These are phyloP conservation scores for Adineta ricciae DNA, from an alignment of 2,888 invertebrate species.

Conservation along the genomic window DNA sequence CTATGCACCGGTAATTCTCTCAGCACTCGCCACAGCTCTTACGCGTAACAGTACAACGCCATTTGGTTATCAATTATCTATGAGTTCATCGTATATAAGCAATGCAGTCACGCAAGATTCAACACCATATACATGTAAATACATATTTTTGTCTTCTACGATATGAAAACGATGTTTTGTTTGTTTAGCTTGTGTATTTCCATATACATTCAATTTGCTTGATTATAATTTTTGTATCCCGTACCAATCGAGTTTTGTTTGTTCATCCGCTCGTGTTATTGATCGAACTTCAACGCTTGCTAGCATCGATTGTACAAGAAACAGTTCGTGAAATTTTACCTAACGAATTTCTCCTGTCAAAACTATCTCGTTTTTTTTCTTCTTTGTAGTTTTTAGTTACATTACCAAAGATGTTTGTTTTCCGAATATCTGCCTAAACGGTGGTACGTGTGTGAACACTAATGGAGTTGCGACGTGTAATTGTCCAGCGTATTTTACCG, in stretches of 20 bases:
- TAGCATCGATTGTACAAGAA: neutral
- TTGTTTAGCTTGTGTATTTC: neutral
- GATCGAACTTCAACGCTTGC: neutral
- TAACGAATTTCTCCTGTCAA: no score
- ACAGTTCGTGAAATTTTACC: neutral
- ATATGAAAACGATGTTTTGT: neutral
- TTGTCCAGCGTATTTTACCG: constrained; percentile 30
- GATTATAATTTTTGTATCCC: constrained; percentile 13
- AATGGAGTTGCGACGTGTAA: neutral
- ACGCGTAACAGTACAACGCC: neutral
- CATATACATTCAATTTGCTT: neutral
- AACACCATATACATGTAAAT: neutral
- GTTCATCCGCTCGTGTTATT: neutral
- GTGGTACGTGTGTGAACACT: constrained; percentile 12
- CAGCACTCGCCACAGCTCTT: neutral
- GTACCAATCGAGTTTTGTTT: neutral
- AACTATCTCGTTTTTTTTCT: no score
- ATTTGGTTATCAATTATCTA: neutral
- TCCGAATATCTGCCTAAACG: constrained; percentile 28
- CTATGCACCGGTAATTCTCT: neutral
- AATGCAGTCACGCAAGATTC: neutral
- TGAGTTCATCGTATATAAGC: neutral
- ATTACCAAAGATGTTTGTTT: constrained; percentile 11
- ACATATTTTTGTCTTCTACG: neutral
- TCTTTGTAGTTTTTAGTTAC: neutral